These are phyloP conservation scores for Parnassius smintheus DNA, from an alignment of 2,888 invertebrate species.

Conservation along the genomic window DNA sequence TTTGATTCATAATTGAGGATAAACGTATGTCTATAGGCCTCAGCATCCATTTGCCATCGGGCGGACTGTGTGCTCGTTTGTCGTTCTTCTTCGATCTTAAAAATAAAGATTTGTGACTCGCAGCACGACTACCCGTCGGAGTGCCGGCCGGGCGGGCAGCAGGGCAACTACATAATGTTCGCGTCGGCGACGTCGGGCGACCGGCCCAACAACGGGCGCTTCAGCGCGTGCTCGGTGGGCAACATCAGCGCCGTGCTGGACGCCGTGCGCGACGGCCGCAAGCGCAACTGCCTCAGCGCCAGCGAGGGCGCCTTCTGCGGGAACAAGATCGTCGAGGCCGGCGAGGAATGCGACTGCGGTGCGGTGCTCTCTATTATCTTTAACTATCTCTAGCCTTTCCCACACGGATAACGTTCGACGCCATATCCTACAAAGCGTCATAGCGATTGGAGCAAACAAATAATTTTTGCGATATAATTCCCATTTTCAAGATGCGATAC, in stretches of 20 bases:
- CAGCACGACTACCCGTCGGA: constrained; percentile 97
- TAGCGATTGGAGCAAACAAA: too few relatives aligned
- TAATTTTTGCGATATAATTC: too few relatives aligned
- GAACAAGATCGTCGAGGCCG: constrained; percentile 98
- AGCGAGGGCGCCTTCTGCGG: constrained; percentile 98
- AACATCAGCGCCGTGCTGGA: constrained; percentile 97
- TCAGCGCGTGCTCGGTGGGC: constrained; percentile 95
- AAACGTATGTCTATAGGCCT: too few relatives aligned
- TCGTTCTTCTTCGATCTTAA: too few relatives aligned
- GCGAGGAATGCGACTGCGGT: constrained; percentile 98
- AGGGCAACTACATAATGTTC: constrained; percentile 99
- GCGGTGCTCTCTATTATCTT: constrained; percentile 25
- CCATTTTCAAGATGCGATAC: too few relatives aligned
- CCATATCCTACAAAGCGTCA: too few relatives aligned
- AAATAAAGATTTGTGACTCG: constrained; percentile 32
- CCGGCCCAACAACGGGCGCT: constrained; percentile 98
- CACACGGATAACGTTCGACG: too few relatives aligned
- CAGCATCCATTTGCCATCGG: too few relatives aligned
- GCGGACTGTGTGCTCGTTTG: too few relatives aligned
- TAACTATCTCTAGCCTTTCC: too few relatives aligned
- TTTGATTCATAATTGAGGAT: too few relatives aligned
- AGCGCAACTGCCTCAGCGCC: constrained; percentile 95
- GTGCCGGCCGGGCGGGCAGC: constrained; percentile 93
- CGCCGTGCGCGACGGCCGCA: constrained; percentile 93
- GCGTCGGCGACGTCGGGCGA: constrained; percentile 99